These are phyloP conservation scores for Theodoxus fluviatilis DNA, from an alignment of 2,888 invertebrate genomes.

Conservation along the genomic window DNA sequence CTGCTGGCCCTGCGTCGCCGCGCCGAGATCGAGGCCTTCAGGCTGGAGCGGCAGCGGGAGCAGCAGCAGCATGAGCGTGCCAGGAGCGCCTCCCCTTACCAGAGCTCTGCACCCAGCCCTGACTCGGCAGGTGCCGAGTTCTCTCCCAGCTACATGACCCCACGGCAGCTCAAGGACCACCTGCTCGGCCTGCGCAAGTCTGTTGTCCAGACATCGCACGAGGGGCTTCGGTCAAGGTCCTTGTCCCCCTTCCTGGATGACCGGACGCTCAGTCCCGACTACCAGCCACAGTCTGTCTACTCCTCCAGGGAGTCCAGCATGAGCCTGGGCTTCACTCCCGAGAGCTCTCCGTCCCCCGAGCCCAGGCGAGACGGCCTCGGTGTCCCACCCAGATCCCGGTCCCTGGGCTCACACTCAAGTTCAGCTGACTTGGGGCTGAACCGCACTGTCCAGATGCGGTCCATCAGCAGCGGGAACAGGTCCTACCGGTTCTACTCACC, in stretches of 20 bases:
- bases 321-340: too few species aligned
- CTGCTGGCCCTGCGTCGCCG: slow-evolving; percentile 43
- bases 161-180: slow-evolving; percentile 52
- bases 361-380: too few species aligned
- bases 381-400: slow-evolving; percentile 24
- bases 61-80: slow-evolving; percentile 44
- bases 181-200: slow-evolving; percentile 47
- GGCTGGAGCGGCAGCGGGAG: slow-evolving; percentile 54
- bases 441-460: too few species aligned
- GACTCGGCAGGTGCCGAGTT: slow-evolving; percentile 22
- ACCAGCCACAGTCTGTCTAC: too few species aligned
- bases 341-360: too few species aligned
- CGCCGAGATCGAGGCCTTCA: slow-evolving; percentile 59
- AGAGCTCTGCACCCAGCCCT: slow-evolving; percentile 33
- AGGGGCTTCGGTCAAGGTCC: slow-evolving; percentile 35
- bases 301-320: slow-evolving; percentile 24
- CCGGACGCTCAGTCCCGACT: too few species aligned
- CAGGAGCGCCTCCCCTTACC: slow-evolving; percentile 10
- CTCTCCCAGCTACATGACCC: slow-evolving; percentile 46
- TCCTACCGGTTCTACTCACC: slow-evolving; percentile 13
- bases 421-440: too few species aligned
- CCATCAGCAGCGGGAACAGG: slow-evolving; percentile 3
- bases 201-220: slow-evolving; percentile 46
- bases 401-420: not conserved
- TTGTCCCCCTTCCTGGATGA: slow-evolving; percentile 21